Percentiles rank a stretch among this genome's conserved stretches.
These are phyloP conservation scores for Anolis carolinensis DNA, from an alignment of 2,113 vertebrate species.

Conservation along the genomic window DNA sequence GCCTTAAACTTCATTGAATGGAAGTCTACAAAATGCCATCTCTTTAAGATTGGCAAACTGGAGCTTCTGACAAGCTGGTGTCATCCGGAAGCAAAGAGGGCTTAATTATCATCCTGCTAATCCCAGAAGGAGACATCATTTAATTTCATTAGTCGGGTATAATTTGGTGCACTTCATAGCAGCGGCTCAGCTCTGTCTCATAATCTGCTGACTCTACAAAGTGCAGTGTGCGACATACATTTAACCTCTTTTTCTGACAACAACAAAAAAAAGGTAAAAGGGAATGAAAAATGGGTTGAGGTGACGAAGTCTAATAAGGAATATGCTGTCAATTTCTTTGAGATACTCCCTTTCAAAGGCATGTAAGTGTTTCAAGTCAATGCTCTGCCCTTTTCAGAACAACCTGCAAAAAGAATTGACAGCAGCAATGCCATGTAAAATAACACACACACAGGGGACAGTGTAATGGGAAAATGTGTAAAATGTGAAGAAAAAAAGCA, in stretches of 20 bases:
- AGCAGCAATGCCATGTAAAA: conserved; percentile 26
- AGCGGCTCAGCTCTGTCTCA: conserved; percentile 51
- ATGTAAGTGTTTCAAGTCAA: conserved; percentile 42
- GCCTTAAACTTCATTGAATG: background rate
- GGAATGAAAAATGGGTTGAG: conserved; percentile 41
- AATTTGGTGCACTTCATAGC: conserved; percentile 62
- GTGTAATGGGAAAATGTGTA: conserved; percentile 26
- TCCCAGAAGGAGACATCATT: conserved; percentile 52
- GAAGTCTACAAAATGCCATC: background rate
- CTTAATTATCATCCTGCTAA: conserved; percentile 53
- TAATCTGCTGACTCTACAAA: conserved; percentile 51
- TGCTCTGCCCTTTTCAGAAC: conserved; percentile 42
- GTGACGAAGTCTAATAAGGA: conserved; percentile 51
- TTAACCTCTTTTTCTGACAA: conserved; percentile 21
- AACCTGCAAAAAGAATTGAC: conserved; percentile 35
- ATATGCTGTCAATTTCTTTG: conserved; percentile 32
- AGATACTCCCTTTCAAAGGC: conserved; percentile 37
- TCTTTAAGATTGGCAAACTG: conserved; percentile 38
- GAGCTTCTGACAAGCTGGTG: conserved; percentile 23
- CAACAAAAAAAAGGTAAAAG: conserved; percentile 48
- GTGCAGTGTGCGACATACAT: conserved; percentile 27
- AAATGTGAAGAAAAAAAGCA: background rate
- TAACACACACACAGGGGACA: conserved; percentile 1
- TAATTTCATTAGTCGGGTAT: conserved; percentile 56
- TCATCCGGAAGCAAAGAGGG: conserved; percentile 5